Conservation (phyloP, 1,140 invertebrate genomes). For the Zaprionus taronus region DNA sequence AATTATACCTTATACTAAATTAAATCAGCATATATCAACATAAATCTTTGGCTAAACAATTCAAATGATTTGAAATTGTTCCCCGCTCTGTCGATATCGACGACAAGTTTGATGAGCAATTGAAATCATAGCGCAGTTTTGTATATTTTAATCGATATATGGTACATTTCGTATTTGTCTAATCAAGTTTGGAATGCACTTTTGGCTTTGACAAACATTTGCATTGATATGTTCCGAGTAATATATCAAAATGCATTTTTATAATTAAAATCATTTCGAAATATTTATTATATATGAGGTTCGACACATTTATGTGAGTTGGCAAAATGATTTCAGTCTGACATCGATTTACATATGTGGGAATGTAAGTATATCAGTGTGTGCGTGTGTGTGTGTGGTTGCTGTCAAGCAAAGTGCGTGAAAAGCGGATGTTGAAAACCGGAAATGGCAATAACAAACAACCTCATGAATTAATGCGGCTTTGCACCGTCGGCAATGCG, state of each 20-base stretch:
- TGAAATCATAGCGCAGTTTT: no score
- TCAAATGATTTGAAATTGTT: no score
- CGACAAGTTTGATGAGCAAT: neutral
- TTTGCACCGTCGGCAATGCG: constrained; percentile 41
- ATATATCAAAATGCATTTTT: constrained; percentile 28
- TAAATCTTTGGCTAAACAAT: no score
- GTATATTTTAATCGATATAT: neutral
- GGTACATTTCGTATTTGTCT: neutral
- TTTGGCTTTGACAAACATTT: constrained; percentile 41
- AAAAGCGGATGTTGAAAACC: constrained; percentile 72
- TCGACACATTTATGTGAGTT: constrained; percentile 31
- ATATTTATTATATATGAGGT: constrained; percentile 5
- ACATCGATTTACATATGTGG: constrained; percentile 22
- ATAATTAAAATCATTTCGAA: constrained; percentile 29
- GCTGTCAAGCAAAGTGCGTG: constrained; percentile 53
- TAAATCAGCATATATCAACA: no score
- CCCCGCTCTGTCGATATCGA: no score
- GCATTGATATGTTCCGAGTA: constrained; percentile 44
- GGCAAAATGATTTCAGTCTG: constrained; percentile 24
- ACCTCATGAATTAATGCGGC: constrained; percentile 75
- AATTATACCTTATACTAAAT: no score
- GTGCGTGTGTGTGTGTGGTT: constrained; percentile 21
- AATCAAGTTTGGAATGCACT: neutral
- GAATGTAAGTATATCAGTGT: neutral
- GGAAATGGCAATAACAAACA: constrained; percentile 75